Evolutionary conservation across 64 coral and sea anemone genomes (phyloP), one percentile per base, ranked within the genome.

Genomic region (Actinia equina): DNA sequence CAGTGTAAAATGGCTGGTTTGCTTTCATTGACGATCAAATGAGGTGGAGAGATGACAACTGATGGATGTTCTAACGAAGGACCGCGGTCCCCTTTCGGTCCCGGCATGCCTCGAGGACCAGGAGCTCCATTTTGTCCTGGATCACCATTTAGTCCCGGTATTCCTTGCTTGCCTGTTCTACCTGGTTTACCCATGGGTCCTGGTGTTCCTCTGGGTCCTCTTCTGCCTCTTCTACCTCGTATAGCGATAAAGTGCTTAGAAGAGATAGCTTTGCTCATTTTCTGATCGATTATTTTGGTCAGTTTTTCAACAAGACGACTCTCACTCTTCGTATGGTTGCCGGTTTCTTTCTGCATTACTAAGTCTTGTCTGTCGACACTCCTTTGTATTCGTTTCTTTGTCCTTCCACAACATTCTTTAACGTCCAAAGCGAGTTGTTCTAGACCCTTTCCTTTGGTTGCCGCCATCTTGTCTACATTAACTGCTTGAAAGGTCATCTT

Each of bases 81-180:
- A 49, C 88, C 88, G 20, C 25, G 92, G 20, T 82, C 92, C 82
- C 77, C 90, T 84, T 92, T 92, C 69, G 67, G 76, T 85, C 90
- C 90, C 65, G 70, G 58, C 80, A 84, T 74, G 1, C 88, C 88
- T 74, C 62, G 8, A 1, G 19, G 65, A 22, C 88, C 88, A 2
- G 25, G 69, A 17, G 43, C 49, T 37, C 80, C 88, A 57, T 84
- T 84, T 41, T 84, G 59, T 67, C 88, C 88, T 67, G 80, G 46
- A 37, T 89, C 62, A 8, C 88, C 88, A 10, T 71, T 82, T n/a
- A 65, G 16, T 18, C 88, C 88, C 8, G 27, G 3, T 70, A 15
- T 54, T 53, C 88, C 88, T 17, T 20, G 65, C 12, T 74, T 84
- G 22, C 88, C 88, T 89, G 52, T 81, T 67, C 56, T 89, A 7